phyloP scores from a whole-genome alignment of 2,113 vertebrate genomes.

The Actenoides hombroni region DNA sequence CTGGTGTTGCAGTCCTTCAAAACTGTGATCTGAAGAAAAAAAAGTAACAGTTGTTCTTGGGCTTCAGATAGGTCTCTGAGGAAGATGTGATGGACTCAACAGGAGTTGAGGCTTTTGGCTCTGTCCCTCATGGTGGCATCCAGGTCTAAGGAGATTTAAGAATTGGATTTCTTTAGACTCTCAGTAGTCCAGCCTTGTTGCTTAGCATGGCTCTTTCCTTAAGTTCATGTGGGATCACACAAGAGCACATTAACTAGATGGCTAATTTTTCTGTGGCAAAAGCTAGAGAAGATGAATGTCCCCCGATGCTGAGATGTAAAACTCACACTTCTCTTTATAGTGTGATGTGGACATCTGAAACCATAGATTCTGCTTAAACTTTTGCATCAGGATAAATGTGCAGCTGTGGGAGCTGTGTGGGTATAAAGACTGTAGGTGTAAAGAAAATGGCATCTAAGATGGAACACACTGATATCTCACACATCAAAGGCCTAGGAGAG shows the following conservation, averaged over 20 bases:
- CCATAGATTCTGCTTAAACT: not conserved
- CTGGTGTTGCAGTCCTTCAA: not conserved
- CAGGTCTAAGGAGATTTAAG: not conserved
- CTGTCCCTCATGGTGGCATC: not conserved
- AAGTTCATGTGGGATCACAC: not conserved
- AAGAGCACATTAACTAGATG: not conserved
- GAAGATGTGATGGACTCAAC: fast-evolving
- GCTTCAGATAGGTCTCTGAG: not conserved
- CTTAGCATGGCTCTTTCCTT: not conserved
- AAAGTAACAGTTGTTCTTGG: not conserved
- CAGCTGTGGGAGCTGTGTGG: not conserved
- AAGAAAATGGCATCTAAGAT: not conserved
- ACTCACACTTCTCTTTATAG: not conserved
- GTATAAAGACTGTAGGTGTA: not conserved
- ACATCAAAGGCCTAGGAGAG: not conserved
- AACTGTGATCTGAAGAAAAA: not conserved
- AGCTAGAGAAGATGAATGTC: not conserved
- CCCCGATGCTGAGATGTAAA: not conserved
- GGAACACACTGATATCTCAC: not conserved
- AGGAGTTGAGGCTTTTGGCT: not conserved
- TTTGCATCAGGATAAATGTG: not conserved
- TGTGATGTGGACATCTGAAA: not conserved
- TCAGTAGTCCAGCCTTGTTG: not conserved
- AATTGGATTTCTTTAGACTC: not conserved
- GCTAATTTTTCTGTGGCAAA: not conserved